Conservation (phyloP, 2,888 invertebrate species). For the Leptopilina myrica region DNA sequence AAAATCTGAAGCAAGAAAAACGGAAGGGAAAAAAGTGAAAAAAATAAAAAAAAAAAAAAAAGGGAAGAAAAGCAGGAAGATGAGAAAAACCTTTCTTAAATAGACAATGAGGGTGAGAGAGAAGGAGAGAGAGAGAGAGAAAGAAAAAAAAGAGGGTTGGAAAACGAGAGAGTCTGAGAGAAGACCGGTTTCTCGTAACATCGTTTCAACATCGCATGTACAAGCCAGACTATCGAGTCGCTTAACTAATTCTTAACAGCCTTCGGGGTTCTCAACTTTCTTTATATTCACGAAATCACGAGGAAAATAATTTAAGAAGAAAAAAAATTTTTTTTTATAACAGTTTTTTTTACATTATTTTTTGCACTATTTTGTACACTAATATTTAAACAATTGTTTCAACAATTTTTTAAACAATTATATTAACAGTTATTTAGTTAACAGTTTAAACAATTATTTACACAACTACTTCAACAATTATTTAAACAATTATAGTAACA, state of each 20-base stretch:
- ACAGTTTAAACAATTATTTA: too few relatives aligned
- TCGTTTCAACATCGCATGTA: slow-evolving; percentile 70
- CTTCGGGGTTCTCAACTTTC: slow-evolving; percentile 52
- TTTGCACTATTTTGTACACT: too few relatives aligned
- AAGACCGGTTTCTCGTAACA: slow-evolving; percentile 71
- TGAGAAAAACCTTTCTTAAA: slow-evolving; percentile 23
- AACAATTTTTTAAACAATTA: too few relatives aligned
- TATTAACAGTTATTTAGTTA: too few relatives aligned
- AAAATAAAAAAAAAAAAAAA: background rate
- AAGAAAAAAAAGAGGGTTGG: slow-evolving; percentile 27
- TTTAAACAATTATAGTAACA: too few relatives aligned
- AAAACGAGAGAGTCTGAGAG: slow-evolving; percentile 51
- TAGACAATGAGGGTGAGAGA: slow-evolving; percentile 42
- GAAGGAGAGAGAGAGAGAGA: slow-evolving; percentile 41
- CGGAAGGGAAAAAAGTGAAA: background rate
- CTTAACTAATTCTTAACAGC: slow-evolving; percentile 68
- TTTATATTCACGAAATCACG: background rate
- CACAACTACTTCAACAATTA: too few relatives aligned
- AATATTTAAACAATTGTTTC: too few relatives aligned
- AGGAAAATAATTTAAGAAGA: slow-evolving; percentile 49
- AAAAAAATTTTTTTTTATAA: background rate
- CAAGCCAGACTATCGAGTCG: slow-evolving; percentile 63
- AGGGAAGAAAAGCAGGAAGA: background rate
- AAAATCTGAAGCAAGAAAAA: slow-evolving; percentile 35
- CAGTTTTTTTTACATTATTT: background rate